A percentile compares a stretch with the other conserved stretches of the same genome.
Conservation (phyloP, 2,113 vertebrate species). For the Fukomys damarensis region DNA sequence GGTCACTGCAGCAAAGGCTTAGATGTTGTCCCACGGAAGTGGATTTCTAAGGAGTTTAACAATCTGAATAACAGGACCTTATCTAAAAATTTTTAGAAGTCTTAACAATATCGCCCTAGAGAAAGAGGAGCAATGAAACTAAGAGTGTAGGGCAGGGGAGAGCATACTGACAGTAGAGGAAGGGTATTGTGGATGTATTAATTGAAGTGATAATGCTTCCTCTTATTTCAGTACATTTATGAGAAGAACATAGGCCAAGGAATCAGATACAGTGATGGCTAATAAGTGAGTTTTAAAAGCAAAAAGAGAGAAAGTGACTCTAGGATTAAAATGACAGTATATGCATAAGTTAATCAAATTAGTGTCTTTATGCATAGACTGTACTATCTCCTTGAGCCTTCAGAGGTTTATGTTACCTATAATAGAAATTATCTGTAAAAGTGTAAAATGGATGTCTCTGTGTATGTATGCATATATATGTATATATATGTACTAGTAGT, state of each 20-base stretch:
- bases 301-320: neutral
- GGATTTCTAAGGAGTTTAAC: neutral
- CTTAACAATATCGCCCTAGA: neutral
- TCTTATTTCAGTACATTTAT: neutral
- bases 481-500: neutral
- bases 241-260: neutral
- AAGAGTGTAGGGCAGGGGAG: neutral
- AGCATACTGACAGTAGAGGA: neutral
- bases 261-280: neutral
- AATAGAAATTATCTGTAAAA: conserved; percentile 25
- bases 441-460: neutral
- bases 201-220: neutral
- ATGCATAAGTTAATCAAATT: neutral
- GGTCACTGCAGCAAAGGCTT: neutral
- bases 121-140: neutral
- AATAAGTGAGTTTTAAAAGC: neutral
- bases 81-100: neutral
- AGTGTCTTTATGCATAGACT: neutral
- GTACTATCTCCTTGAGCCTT: neutral
- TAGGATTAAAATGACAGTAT: neutral
- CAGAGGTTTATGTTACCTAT: neutral
- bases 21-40: neutral
- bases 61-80: neutral
- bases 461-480: neutral
- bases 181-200: neutral